Percentiles rank a stretch among this genome's conserved stretches.
phyloP scores from a whole-genome alignment of 2,797 vertebrate species.

The Malurus splendens region DNA sequence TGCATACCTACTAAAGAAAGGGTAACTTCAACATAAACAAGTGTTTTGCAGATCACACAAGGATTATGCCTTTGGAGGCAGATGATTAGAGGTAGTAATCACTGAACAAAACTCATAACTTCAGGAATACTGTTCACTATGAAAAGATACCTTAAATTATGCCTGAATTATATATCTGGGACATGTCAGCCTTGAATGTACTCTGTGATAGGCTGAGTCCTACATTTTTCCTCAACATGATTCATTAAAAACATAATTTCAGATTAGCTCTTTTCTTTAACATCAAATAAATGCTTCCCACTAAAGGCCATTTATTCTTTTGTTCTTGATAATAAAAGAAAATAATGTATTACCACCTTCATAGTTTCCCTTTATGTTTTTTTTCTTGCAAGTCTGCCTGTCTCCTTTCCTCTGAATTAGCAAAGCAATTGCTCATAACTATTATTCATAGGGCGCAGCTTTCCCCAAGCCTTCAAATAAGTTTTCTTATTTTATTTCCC shows the following conservation, averaged over 20 bases:
- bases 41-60: background rate
- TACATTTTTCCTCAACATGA: background rate
- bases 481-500: background rate
- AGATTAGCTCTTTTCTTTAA: background rate
- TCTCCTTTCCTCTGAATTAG: background rate
- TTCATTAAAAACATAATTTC: background rate
- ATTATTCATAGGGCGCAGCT: background rate
- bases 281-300: background rate
- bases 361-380: background rate
- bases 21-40: background rate
- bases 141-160: background rate
- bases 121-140: background rate
- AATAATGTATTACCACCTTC: background rate
- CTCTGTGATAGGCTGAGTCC: background rate
- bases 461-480: background rate
- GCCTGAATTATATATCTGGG: background rate
- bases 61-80: background rate
- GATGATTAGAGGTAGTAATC: background rate
- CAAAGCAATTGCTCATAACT: background rate
- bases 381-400: background rate
- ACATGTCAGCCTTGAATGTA: background rate
- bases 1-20: background rate
- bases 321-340: background rate
- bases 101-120: background rate
- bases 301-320: background rate